These are phyloP conservation scores for Ecdyonurus torrentis DNA, from an alignment of 2,888 invertebrate genomes.

Conservation along the genomic window DNA sequence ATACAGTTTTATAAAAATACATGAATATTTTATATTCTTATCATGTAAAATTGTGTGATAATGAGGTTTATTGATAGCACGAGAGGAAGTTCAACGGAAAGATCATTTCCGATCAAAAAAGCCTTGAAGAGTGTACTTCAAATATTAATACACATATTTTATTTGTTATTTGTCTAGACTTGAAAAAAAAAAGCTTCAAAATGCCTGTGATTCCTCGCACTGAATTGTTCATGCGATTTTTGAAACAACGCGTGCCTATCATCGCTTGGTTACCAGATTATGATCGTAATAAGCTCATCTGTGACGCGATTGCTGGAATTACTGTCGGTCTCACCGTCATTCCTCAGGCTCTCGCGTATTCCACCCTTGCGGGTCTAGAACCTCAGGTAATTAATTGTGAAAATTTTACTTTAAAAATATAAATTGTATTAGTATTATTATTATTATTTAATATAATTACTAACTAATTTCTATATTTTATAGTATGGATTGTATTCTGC, in stretches of 20 bases:
- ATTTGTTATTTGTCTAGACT: no score
- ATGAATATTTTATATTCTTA: no score
- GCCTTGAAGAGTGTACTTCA: no score
- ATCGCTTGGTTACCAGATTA: not conserved
- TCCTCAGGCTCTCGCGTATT: conserved; percentile 86
- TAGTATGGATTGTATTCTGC: conserved; percentile 92
- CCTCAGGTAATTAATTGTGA: conserved; percentile 45
- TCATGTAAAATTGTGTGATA: no score
- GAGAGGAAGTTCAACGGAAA: no score
- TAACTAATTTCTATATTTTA: conserved; percentile 17
- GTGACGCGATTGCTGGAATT: conserved; percentile 55
- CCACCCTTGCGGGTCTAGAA: conserved; percentile 70
- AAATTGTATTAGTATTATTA: not conserved
- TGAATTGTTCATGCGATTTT: not conserved
- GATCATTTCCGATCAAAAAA: no score
- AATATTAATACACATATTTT: no score
- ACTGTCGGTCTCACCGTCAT: conserved; percentile 87
- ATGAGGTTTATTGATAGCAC: no score
- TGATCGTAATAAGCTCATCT: not conserved
- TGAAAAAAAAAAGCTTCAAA: not conserved
- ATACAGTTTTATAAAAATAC: no score
- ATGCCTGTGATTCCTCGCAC: not conserved
- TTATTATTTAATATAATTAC: not conserved
- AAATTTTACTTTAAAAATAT: not conserved
- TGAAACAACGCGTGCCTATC: not conserved